Conservation (phyloP, 2,113 vertebrate species). For the Tyrannus savana region DNA sequence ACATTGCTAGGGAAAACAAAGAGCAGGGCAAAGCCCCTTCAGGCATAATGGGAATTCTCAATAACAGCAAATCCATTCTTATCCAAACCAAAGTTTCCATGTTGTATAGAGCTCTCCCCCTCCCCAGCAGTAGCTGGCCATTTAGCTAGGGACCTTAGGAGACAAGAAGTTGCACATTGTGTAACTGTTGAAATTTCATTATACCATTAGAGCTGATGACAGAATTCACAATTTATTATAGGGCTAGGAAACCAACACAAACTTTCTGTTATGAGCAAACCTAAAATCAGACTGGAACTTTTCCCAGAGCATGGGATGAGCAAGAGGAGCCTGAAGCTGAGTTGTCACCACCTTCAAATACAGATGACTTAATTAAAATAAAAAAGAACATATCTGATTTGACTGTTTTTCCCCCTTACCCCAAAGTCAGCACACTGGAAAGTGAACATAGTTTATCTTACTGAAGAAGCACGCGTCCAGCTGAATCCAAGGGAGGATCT, state of each 20-base stretch:
- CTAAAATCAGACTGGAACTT: constrained; percentile 60
- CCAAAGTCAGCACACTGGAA: constrained; percentile 24
- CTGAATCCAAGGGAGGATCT: constrained; percentile 8
- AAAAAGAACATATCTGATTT: constrained; percentile 49
- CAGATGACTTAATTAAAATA: constrained; percentile 61
- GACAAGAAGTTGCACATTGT: not conserved
- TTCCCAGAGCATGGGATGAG: constrained; percentile 49
- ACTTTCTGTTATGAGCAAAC: constrained; percentile 57
- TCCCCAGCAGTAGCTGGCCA: not conserved
- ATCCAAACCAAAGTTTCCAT: not conserved
- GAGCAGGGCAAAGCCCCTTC: not conserved
- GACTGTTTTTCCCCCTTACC: not conserved
- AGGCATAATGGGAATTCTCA: not conserved
- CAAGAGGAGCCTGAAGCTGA: constrained; percentile 31
- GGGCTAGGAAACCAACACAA: constrained; percentile 31
- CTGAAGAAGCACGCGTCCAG: not conserved
- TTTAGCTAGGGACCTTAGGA: not conserved
- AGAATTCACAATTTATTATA: constrained; percentile 55
- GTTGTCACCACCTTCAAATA: constrained; percentile 73
- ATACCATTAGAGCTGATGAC: constrained; percentile 47
- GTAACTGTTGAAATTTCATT: constrained; percentile 33
- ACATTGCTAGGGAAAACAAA: not conserved
- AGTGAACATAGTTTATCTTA: constrained; percentile 16
- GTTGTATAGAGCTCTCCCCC: not conserved
- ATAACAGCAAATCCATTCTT: not conserved